Evolutionary conservation across 2,797 vertebrate genomes (phyloP), one percentile per base, ranked within the genome.

Genomic region (Dryobates pubescens): DNA sequence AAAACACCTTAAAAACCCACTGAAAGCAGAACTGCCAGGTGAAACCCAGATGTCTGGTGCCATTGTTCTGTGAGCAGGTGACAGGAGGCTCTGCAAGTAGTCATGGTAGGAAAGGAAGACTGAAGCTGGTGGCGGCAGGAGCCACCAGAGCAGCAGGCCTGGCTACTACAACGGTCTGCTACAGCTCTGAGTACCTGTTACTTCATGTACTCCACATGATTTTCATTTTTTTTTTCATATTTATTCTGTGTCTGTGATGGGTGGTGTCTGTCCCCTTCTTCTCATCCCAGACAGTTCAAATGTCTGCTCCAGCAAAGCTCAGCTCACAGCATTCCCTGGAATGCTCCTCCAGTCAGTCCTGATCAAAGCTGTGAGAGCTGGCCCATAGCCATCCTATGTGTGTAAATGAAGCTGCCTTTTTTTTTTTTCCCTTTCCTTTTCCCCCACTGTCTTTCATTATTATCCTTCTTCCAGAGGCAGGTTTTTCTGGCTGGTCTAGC

Each of bases 401-500:
- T 94, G 74, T 69, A 96, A 94, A 95, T 92, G 80, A 95, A 87
- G 34, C 63, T 80, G 59, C 58, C 68, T 49, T 59, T 58, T 71
- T 23, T 49, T 72, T 34, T 79, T 75, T 85, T 88, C 6, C n/a
- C 13, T 92, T 88, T 90, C 17, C 57, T 90, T 85, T 69, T 29
- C 15, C 69, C 30, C 13, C 41, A 34, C 64, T 2, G 1, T 74
- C 71, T 92, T 82, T 94, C 68, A 65, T 95, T 81, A 76, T 36
- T 95, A 74, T 71, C 80, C 87, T 13, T 91, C 91, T 93, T 93
- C 65, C 65, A 92, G 68, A 79, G 58, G 47, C 94, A 93, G 83
- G 91, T 94, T 95, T 93, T 95, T 95, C 96, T 89, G 82, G 95
- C 87, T 86, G 62, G 88, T 88, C 93, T 73, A 74, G 82, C 69